A percentile compares a stretch with the other conserved stretches of the same genome.
Evolutionary conservation across 2,888 invertebrate species (phyloP).

Genomic region (Geophilus truncorum): DNA sequence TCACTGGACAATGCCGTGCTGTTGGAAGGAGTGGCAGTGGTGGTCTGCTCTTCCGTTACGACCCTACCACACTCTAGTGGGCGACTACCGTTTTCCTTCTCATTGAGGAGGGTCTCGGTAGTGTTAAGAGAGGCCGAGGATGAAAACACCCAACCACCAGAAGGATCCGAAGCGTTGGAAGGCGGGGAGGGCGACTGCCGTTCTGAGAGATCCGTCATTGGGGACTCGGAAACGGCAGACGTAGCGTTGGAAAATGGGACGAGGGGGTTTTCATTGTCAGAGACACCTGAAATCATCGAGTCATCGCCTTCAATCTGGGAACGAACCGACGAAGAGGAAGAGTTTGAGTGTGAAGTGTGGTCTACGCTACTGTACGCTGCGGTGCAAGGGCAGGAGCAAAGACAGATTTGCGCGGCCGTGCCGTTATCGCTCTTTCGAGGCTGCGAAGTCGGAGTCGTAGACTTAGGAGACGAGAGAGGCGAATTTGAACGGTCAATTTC

Average conservation of each 20-base stretch:
- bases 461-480: slow-evolving; percentile 23
- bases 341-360: background rate
- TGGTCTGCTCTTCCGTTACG: background rate
- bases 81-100: background rate
- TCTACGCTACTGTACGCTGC: background rate
- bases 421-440: background rate
- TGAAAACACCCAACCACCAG: background rate
- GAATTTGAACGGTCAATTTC: slow-evolving; percentile 18
- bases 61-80: background rate
- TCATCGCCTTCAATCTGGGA: slow-evolving; percentile 83
- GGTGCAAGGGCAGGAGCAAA: slow-evolving; percentile 35
- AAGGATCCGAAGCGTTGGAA: slow-evolving; percentile 10
- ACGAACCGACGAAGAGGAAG: slow-evolving; percentile 47
- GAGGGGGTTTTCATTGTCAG: background rate
- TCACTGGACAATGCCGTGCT: background rate
- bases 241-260: background rate
- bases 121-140: background rate
- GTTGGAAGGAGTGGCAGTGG: background rate
- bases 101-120: background rate
- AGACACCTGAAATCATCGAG: slow-evolving; percentile 78
- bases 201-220: background rate
- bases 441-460: background rate
- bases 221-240: background rate
- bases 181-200: too few species aligned
- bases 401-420: slow-evolving; percentile 18